These are phyloP conservation scores for Cephus runcator DNA, from an alignment of 2,888 invertebrate species.

Conservation along the genomic window DNA sequence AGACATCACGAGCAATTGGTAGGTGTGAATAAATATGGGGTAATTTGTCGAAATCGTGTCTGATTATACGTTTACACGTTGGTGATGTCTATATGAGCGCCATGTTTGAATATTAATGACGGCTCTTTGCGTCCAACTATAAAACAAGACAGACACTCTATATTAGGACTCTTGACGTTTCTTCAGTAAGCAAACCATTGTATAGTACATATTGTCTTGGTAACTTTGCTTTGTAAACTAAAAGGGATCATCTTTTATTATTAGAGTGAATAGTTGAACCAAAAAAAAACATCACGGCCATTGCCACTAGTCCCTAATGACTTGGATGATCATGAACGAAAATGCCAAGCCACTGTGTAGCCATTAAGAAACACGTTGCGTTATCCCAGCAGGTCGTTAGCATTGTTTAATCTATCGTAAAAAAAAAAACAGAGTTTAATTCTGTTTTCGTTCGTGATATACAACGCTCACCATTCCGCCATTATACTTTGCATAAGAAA, in stretches of 20 bases:
- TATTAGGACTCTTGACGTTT: not conserved
- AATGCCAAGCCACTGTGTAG: not conserved
- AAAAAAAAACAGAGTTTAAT: not conserved
- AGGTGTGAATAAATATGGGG: not conserved
- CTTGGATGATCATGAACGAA: not conserved
- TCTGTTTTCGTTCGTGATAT: not conserved
- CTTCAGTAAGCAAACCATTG: not conserved
- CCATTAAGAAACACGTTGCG: not conserved
- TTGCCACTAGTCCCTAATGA: not conserved
- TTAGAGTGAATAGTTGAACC: not conserved
- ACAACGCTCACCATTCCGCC: not conserved
- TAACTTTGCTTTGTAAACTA: not conserved
- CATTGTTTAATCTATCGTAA: not conserved
- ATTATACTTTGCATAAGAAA: not conserved
- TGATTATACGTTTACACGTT: not conserved
- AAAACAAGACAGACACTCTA: not conserved
- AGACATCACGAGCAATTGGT: not conserved
- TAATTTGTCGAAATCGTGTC: not conserved
- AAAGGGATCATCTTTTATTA: not conserved
- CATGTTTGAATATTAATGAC: not conserved
- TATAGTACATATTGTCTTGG: not conserved
- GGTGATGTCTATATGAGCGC: not conserved
- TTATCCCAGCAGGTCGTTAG: not conserved
- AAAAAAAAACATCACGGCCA: not conserved
- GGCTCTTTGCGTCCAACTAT: not conserved